Conservation (phyloP, 2,113 vertebrate genomes). For the Malurus alboscapulatus region DNA sequence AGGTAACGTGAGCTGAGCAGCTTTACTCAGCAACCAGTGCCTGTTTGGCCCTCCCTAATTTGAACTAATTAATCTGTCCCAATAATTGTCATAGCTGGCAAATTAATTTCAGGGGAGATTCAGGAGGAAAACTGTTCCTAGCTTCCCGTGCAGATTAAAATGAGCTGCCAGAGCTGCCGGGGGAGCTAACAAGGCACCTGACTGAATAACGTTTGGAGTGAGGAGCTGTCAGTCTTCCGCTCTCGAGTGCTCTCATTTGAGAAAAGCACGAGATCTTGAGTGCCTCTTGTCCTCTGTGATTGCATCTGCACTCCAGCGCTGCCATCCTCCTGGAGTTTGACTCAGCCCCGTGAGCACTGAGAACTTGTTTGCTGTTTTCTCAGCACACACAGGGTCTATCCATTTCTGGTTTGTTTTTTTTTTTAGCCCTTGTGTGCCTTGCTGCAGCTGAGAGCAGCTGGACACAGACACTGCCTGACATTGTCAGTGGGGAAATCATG, state of each 20-base stretch:
- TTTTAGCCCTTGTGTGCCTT: not conserved
- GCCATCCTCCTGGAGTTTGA: not conserved
- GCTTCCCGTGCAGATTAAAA: not conserved
- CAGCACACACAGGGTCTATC: not conserved
- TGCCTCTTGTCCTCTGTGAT: constrained; percentile 54
- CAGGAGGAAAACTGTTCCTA: not conserved
- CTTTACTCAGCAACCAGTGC: not conserved
- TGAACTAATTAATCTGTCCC: not conserved
- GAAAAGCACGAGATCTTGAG: constrained; percentile 31
- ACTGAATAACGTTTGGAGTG: not conserved
- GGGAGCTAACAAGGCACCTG: not conserved
- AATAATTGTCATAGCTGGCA: not conserved
- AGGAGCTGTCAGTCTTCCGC: constrained; percentile 18
- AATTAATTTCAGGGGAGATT: not conserved
- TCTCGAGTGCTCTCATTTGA: constrained; percentile 7
- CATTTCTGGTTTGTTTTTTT: not conserved
- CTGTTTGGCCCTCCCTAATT: not conserved
- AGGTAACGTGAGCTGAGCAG: not conserved
- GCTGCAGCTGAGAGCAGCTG: not conserved
- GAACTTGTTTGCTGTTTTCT: constrained; percentile 10
- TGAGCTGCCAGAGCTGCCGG: not conserved
- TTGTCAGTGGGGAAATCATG: not conserved
- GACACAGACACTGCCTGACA: not conserved
- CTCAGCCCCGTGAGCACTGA: not conserved
- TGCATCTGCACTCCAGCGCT: constrained; percentile 32